Percentiles rank a stretch among this genome's conserved stretches.
Conservation (phyloP, 2,797 vertebrate species). For the Meriones psammophilus region DNA sequence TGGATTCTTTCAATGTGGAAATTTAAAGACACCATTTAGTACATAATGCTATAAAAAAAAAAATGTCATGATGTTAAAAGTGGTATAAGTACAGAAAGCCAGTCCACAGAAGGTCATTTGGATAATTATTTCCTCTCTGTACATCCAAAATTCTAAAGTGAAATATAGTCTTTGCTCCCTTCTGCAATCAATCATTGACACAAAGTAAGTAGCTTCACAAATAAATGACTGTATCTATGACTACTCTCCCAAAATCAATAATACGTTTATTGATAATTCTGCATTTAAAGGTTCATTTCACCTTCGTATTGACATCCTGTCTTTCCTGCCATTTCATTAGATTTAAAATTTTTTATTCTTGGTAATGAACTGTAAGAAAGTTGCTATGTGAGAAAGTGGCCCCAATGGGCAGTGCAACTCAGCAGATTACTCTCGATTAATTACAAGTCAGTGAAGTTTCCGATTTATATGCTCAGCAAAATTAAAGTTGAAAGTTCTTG, state of each 20-base stretch:
- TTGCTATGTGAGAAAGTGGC: slow-evolving; percentile 29
- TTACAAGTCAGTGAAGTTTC: slow-evolving; percentile 64
- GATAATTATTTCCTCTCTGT: slow-evolving; percentile 64
- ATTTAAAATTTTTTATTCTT: slow-evolving; percentile 75
- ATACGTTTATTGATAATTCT: slow-evolving; percentile 80
- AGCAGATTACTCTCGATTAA: slow-evolving; percentile 71
- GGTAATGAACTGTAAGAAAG: slow-evolving; percentile 68
- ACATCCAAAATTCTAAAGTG: slow-evolving; percentile 59
- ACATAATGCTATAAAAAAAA: slow-evolving; percentile 44
- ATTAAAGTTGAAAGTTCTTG: slow-evolving; percentile 33
- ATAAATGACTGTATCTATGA: slow-evolving; percentile 79
- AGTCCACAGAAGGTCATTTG: not conserved
- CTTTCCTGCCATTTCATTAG: slow-evolving; percentile 71
- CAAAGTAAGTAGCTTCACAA: slow-evolving; percentile 74
- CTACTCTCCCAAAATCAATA: slow-evolving; percentile 72
- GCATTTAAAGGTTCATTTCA: slow-evolving; percentile 81
- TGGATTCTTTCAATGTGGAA: not conserved
- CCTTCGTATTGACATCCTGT: slow-evolving; percentile 78
- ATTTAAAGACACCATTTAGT: slow-evolving; percentile 33
- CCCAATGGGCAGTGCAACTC: slow-evolving; percentile 27
- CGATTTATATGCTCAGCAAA: slow-evolving; percentile 60
- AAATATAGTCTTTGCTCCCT: slow-evolving; percentile 47
- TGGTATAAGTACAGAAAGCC: slow-evolving; percentile 61
- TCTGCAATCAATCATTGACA: slow-evolving; percentile 61
- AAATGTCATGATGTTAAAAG: slow-evolving; percentile 31